These are phyloP conservation scores for Plotosus lineatus DNA, from an alignment of 2,113 vertebrate species.

Conservation along the genomic window DNA sequence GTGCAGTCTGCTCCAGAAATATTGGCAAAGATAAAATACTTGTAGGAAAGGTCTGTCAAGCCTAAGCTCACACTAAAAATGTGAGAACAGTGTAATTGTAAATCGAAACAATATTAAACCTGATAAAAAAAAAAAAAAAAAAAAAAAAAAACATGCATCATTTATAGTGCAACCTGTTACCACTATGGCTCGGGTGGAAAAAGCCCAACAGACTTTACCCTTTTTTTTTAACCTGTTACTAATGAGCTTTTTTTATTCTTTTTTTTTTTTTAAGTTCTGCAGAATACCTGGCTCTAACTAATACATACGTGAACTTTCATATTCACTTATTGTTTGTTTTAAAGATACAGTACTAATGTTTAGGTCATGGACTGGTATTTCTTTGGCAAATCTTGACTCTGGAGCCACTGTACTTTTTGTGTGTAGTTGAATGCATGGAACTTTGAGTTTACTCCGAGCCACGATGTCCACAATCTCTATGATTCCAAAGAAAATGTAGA, in stretches of 20 bases:
- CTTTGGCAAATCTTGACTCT: background rate
- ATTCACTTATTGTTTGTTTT: background rate
- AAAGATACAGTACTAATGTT: background rate
- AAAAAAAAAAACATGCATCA: background rate
- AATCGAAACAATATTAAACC: background rate
- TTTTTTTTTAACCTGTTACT: no score
- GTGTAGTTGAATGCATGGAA: background rate
- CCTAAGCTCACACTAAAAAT: background rate
- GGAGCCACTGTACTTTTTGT: background rate
- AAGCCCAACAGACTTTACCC: no score
- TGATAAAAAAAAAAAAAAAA: background rate
- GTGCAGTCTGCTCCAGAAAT: background rate
- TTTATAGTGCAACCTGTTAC: background rate
- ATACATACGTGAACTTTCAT: background rate
- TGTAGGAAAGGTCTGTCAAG: background rate
- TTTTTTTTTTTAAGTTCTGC: no score
- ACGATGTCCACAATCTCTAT: no score
- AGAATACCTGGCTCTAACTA: no score
- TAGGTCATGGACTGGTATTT: background rate
- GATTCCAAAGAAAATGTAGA: no score
- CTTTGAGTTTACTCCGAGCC: no score
- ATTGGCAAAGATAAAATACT: background rate
- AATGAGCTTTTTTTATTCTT: no score
- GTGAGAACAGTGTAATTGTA: background rate
- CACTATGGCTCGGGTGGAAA: no score